phyloP scores from a whole-genome alignment of 2,113 vertebrate genomes.

The Hippocampus zosterae region DNA sequence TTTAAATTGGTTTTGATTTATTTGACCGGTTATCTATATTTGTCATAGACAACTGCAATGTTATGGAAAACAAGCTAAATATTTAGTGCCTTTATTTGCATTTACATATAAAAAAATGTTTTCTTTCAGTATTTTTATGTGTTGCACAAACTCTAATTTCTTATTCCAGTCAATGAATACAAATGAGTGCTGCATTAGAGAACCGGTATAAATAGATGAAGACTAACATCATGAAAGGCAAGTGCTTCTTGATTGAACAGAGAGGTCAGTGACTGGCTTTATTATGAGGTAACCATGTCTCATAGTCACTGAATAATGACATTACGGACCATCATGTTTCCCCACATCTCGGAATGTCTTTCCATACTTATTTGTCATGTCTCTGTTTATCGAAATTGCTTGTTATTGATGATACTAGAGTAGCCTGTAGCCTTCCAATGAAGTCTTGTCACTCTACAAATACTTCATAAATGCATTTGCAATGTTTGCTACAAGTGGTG shows the following conservation, averaged over 20 bases:
- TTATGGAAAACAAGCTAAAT: neutral
- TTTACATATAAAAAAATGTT: neutral
- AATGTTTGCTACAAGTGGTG: too few relatives aligned
- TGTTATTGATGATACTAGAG: too few relatives aligned
- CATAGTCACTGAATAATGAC: neutral
- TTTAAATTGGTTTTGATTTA: slow-evolving; percentile 31
- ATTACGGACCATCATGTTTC: neutral
- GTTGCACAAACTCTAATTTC: neutral
- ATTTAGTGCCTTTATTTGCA: slow-evolving; percentile 3
- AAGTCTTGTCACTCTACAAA: too few relatives aligned
- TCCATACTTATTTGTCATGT: too few relatives aligned
- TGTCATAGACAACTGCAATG: slow-evolving; percentile 7
- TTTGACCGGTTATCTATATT: slow-evolving; percentile 11
- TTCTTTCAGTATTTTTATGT: neutral
- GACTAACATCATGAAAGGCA: neutral
- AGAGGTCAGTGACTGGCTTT: neutral
- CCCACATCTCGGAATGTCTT: too few relatives aligned
- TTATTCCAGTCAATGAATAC: neutral
- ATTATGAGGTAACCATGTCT: neutral
- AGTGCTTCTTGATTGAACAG: neutral
- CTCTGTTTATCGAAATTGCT: too few relatives aligned
- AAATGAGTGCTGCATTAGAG: neutral
- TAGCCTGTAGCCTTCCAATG: too few relatives aligned
- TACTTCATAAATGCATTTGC: too few relatives aligned
- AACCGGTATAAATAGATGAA: neutral